Evolutionary conservation across 2,113 vertebrate species (phyloP).

Genomic region (Myotis yumanensis): DNA sequence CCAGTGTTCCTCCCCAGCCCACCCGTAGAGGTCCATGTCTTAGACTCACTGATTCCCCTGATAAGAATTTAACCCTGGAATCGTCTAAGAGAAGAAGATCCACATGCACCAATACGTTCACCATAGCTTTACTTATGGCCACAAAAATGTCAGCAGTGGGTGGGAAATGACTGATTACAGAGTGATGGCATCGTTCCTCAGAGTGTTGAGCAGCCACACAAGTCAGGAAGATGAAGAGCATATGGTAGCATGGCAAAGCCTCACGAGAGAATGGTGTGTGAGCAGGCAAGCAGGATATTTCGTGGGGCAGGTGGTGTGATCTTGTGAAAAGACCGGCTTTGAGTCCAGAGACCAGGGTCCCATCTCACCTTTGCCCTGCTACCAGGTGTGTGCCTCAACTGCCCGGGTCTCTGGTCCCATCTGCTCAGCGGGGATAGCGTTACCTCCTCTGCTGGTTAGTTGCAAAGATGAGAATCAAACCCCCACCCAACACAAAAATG

Average conservation of each 20-base stretch:
- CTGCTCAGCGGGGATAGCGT: not conserved
- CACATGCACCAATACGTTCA: not conserved
- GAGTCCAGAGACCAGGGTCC: not conserved
- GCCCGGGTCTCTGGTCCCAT: not conserved
- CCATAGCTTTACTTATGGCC: not conserved
- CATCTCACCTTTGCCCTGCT: not conserved
- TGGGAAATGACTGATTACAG: not conserved
- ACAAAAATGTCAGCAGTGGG: not conserved
- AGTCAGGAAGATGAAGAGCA: not conserved
- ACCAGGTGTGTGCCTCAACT: not conserved
- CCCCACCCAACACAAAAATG: not conserved
- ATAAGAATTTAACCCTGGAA: not conserved
- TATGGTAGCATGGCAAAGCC: accelerated
- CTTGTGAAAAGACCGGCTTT: not conserved
- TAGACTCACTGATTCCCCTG: not conserved
- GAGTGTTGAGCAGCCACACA: not conserved
- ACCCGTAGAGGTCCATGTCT: not conserved
- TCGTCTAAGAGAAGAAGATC: not conserved
- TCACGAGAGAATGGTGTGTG: accelerated
- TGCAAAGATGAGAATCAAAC: not conserved
- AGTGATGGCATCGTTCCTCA: no score
- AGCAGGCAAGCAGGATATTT: not conserved
- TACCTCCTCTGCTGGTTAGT: not conserved
- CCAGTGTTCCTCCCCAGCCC: not conserved
- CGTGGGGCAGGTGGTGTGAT: not conserved